Percentiles rank a stretch among this genome's conserved stretches.
Conservation (phyloP, 2,888 invertebrate species). For the Luffia ferchaultella region DNA sequence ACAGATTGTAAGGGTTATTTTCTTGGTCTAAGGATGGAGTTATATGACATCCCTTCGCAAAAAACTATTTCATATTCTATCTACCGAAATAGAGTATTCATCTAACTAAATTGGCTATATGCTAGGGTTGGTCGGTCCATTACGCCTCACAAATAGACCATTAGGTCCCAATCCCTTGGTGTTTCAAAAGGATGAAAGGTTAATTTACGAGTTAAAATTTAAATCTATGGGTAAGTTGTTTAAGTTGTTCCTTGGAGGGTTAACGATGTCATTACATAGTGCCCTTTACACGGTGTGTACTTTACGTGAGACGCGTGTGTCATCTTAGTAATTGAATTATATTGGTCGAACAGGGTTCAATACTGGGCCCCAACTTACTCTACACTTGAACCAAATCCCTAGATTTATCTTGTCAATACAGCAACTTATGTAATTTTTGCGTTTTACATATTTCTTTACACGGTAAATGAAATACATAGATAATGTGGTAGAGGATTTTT, state of each 20-base stretch:
- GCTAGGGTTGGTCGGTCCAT: constrained; percentile 24
- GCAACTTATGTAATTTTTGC: too few species aligned
- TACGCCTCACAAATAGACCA: constrained; percentile 64
- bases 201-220: constrained; percentile 65
- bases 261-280: constrained; percentile 22
- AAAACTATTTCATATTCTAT: not conserved
- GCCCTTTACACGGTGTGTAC: not conserved
- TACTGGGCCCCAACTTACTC: too few species aligned
- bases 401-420: too few species aligned
- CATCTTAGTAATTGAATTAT: not conserved
- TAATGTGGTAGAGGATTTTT: too few species aligned
- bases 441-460: too few species aligned
- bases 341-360: not conserved
- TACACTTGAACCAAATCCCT: too few species aligned
- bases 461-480: too few species aligned
- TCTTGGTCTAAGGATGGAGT: not conserved
- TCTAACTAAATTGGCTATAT: not conserved
- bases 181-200: constrained; percentile 65
- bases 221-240: constrained; percentile 61
- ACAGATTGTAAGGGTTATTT: not conserved
- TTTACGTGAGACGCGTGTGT: not conserved
- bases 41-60: not conserved
- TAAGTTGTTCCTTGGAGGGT: constrained; percentile 50
- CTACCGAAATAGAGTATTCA: not conserved
- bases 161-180: constrained; percentile 63